Evolutionary conservation across 2,888 invertebrate genomes (phyloP).

Genomic region (Phlogophora meticulosa): DNA sequence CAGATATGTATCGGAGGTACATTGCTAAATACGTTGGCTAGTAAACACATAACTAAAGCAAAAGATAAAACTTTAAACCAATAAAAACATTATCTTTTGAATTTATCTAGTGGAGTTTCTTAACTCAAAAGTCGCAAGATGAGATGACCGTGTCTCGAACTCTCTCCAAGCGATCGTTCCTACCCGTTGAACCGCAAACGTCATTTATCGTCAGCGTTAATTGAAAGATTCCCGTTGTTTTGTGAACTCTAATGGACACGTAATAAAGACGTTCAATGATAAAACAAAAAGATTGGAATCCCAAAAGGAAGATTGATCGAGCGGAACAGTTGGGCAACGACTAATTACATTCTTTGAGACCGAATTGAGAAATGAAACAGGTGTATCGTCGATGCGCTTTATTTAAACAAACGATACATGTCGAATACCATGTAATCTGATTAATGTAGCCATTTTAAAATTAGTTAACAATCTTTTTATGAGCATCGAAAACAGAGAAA

Average conservation of each 20-base stretch:
- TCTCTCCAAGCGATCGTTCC: slow-evolving; percentile 59
- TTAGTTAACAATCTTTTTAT: neutral
- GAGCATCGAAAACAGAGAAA: neutral
- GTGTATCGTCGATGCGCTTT: slow-evolving; percentile 49
- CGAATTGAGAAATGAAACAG: slow-evolving; percentile 58
- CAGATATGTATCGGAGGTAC: slow-evolving; percentile 41
- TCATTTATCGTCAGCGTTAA: slow-evolving; percentile 75
- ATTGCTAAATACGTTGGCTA: slow-evolving; percentile 42
- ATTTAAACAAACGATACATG: slow-evolving; percentile 32
- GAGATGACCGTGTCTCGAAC: slow-evolving; percentile 7
- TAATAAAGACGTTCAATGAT: slow-evolving; percentile 70
- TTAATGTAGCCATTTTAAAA: slow-evolving; percentile 25
- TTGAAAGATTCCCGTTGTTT: slow-evolving; percentile 71
- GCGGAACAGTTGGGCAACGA: slow-evolving; percentile 54
- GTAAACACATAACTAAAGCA: slow-evolving; percentile 30
- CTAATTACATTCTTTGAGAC: slow-evolving; percentile 62
- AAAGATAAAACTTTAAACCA: slow-evolving; percentile 13
- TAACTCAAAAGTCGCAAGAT: slow-evolving; percentile 54
- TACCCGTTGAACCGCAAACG: slow-evolving; percentile 74
- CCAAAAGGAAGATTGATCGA: slow-evolving; percentile 64
- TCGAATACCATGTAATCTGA: slow-evolving; percentile 42
- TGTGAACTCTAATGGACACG: slow-evolving; percentile 63
- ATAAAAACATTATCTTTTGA: slow-evolving; percentile 41
- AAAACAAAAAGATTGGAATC: slow-evolving; percentile 66
- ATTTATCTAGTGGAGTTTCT: slow-evolving; percentile 51